Base-by-base conservation (phyloP, 2,113 vertebrate species). In the Fregetta grallaria region DNA sequence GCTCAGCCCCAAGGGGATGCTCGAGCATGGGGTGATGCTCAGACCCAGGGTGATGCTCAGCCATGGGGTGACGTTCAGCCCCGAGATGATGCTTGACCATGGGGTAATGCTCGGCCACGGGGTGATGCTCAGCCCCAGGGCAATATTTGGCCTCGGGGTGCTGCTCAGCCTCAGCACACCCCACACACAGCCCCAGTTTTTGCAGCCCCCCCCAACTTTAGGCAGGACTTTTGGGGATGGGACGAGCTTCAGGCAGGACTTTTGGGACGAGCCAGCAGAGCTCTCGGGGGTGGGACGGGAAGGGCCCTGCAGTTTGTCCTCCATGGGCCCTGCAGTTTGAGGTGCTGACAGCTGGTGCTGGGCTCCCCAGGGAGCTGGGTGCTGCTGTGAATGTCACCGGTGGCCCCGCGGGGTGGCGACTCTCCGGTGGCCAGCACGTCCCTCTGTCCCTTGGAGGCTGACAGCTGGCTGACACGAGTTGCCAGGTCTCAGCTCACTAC, bases 401-500 rank as follows among this genome's bases (percentile, higher is more conserved):
- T 32, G 38, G 20, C 30, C 27, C 6, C 1, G 0, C 3, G 1
- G 52, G 19, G 16, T 12, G 62, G n/a, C 55, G 45, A 75, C 8
- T 0, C 25, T 15, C 18, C 1, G 0, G n/a, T 5, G 15, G 17
- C 32, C 11, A 0, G 10, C 10, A 0, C 3, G 0, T 3, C 56
- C n/a, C 21, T 29, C 47, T 20, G 6, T 32, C 47, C 22, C 36
- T 6, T 0, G 4, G n/a, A 19, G 23, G 16, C 20, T 13, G 42
- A 26, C 18, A 42, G 42, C 20, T 26, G 40, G 5, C 8, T 63
- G 83, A 6, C 81, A 30, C 1, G 10, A 63, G 47, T 8, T 3
- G 6, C 56, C 86, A 11, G 45, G 16, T 25, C 84, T 66, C 67
- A 58, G 63, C 87, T 91, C 45, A 3, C 9, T n/a, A 0, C 38